Evolutionary conservation across 2,113 vertebrate genomes (phyloP).

Genomic region (Seriola dumerili): DNA sequence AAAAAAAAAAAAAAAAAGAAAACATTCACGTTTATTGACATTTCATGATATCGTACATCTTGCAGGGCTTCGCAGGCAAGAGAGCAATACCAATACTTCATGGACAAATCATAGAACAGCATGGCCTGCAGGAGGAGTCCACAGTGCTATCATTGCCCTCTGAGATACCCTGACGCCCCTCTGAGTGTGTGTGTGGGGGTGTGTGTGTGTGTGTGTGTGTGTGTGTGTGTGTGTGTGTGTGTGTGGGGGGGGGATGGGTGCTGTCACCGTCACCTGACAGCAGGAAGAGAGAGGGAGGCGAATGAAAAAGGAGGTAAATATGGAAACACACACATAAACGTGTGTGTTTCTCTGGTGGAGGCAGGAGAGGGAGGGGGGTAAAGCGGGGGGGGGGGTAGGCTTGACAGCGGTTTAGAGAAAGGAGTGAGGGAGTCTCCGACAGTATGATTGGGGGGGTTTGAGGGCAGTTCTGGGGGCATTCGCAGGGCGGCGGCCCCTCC

Average conservation of each 20-base stretch:
- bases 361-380: not conserved
- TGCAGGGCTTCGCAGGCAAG: constrained; percentile 52
- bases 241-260: not conserved
- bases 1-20: constrained; percentile 44
- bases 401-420: constrained; percentile 37
- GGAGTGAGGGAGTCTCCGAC: constrained; percentile 40
- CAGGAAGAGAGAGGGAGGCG: constrained; percentile 8
- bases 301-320: constrained; percentile 36
- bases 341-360: constrained; percentile 19
- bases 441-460: constrained; percentile 24
- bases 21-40: constrained; percentile 69
- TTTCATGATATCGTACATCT: constrained; percentile 63
- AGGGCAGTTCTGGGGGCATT: constrained; percentile 50
- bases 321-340: constrained; percentile 26
- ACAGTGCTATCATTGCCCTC: constrained; percentile 61
- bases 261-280: constrained; percentile 18
- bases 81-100: constrained; percentile 73
- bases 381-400: not conserved
- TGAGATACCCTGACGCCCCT: constrained; percentile 50
- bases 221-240: no score
- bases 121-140: constrained; percentile 59
- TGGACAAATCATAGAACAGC: constrained; percentile 43
- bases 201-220: no score
- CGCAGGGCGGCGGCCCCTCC: not conserved
- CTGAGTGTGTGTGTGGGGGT: constrained; percentile 17